Evolutionary conservation across 2,797 vertebrate genomes (phyloP), one percentile per base, ranked within the genome.

Genomic region (Nothura maculosa): DNA sequence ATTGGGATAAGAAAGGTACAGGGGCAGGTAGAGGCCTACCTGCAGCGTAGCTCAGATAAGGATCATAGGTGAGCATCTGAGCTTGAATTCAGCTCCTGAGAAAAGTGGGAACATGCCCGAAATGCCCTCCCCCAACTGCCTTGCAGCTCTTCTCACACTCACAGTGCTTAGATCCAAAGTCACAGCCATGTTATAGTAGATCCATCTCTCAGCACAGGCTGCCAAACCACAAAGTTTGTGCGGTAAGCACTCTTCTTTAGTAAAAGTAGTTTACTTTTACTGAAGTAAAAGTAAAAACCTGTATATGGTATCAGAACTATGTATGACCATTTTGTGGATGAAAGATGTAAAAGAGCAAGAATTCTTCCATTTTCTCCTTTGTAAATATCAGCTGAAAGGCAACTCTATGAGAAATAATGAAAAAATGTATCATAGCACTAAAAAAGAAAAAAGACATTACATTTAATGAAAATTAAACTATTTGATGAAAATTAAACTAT

Each of bases 81-180:
- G 4, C 6, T 48, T 52, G 54, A 68, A 36, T 43, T 32, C 4
- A 64, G 13, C 11, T 55, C 5, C 28, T 38, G 27, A 52, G 32
- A 0, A 15, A 76, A 19, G 16, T 9, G 16, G 10, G 5, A 4
- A 1, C 5, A 16, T 13, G 4, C 4, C 14, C 43, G 8, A 2
- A 76, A 64, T 4, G 1, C 0, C 5, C 10, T 3, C 3, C 6
- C 11, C 2, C 17, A 58, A 1, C 6, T 50, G 5, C 4, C 4
- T 62, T 34, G 32, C 40, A 38, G 20, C 15, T 57, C 18, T 28
- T 47, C 69, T 74, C 47, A 38, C 13, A 45, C 69, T 74, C 47
- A 38, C 15, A 55, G 11, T 2, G 14, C 12, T 34, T 48, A 61
- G 38, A 43, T 48, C 6, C 6, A 50, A 28, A 5, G 5, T n/a